Conservation (phyloP, 2,797 vertebrate genomes). For the Pempheris klunzingeri region DNA sequence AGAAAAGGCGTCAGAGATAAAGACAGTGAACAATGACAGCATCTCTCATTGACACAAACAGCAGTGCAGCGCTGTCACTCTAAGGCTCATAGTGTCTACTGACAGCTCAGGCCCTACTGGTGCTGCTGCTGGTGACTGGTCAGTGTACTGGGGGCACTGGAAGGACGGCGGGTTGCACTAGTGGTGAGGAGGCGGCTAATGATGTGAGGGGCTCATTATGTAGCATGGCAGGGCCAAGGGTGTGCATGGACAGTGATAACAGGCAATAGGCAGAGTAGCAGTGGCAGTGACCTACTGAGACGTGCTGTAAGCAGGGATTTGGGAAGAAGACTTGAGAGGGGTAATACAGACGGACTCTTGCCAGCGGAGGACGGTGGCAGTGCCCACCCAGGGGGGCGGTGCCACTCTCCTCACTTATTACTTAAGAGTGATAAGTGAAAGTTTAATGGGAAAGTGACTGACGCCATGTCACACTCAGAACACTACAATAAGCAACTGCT, state of each 20-base stretch:
- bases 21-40: conserved; percentile 37
- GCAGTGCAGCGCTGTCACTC: conserved; percentile 9
- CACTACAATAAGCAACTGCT: neutral
- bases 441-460: conserved; percentile 1
- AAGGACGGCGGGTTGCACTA: neutral
- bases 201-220: conserved; percentile 23
- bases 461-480: neutral
- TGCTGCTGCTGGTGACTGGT: conserved; percentile 30
- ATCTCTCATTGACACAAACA: conserved; percentile 27
- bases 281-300: conserved; percentile 23
- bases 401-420: too few species aligned
- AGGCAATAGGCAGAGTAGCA: conserved; percentile 1
- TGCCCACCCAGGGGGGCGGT: neutral
- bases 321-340: neutral
- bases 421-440: neutral
- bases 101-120: conserved; percentile 19
- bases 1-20: conserved; percentile 6
- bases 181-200: conserved; percentile 13
- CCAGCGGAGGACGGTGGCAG: neutral
- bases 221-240: conserved; percentile 5
- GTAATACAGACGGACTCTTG: neutral
- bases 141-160: conserved; percentile 1
- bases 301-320: neutral
- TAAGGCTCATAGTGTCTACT: conserved; percentile 7
- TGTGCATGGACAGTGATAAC: conserved; percentile 17